These are phyloP conservation scores for Tachina fera DNA, from an alignment of 2,888 invertebrate genomes.

Conservation along the genomic window DNA sequence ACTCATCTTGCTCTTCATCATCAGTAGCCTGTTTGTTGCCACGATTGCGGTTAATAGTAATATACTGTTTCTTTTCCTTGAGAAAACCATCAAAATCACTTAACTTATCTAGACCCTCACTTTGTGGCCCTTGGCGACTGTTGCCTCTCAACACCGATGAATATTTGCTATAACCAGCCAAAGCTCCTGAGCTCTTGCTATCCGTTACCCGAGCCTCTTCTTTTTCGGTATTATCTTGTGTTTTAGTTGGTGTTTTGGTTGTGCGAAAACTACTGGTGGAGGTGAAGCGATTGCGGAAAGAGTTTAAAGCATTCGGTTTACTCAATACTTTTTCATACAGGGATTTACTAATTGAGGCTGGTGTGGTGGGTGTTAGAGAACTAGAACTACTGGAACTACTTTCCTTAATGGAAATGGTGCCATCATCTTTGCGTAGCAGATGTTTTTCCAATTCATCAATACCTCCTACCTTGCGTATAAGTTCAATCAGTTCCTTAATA, in stretches of 20 bases:
- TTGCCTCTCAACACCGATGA: slow-evolving; percentile 86
- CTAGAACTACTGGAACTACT: slow-evolving; percentile 76
- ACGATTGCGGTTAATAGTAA: slow-evolving; percentile 86
- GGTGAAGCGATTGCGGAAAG: slow-evolving; percentile 80
- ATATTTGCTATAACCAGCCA: slow-evolving; percentile 83
- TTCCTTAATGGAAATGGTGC: slow-evolving; percentile 83
- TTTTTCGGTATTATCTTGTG: slow-evolving; percentile 61
- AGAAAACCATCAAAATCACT: slow-evolving; percentile 81
- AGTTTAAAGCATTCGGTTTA: slow-evolving; percentile 78
- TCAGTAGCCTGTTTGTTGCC: slow-evolving; percentile 80
- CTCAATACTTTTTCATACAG: slow-evolving; percentile 90
- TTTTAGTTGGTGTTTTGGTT: slow-evolving; percentile 48
- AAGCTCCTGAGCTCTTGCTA: slow-evolving; percentile 52
- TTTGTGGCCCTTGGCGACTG: slow-evolving; percentile 85
- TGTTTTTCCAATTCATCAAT: slow-evolving; percentile 94
- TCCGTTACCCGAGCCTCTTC: slow-evolving; percentile 63
- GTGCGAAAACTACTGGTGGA: slow-evolving; percentile 74
- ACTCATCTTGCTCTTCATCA: slow-evolving; percentile 79
- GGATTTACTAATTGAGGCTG: slow-evolving; percentile 88
- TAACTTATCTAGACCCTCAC: slow-evolving; percentile 83
- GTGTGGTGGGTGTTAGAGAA: slow-evolving; percentile 83
- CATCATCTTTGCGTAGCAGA: slow-evolving; percentile 85
- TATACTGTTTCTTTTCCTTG: slow-evolving; percentile 86
- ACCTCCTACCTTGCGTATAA: slow-evolving; percentile 94
- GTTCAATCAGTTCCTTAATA: slow-evolving; percentile 91